These are phyloP conservation scores for Griposia aprilina DNA, from an alignment of 2,888 invertebrate species.

Conservation along the genomic window DNA sequence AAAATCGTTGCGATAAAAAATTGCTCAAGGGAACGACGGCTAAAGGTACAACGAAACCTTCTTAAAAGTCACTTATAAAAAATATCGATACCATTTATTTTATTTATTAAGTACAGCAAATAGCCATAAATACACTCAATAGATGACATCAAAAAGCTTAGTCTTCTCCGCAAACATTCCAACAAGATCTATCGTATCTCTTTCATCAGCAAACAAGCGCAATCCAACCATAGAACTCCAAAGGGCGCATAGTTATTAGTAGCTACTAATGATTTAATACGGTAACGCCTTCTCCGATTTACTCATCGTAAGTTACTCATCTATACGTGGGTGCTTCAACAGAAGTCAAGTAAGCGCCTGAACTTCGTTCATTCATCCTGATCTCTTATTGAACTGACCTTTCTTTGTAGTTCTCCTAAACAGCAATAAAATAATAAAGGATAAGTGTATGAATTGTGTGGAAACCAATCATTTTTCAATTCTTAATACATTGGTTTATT, in stretches of 20 bases:
- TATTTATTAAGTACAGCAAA: neutral
- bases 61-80: too few species aligned
- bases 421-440: slow-evolving; percentile 47
- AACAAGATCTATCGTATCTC: slow-evolving; percentile 19
- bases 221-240: neutral
- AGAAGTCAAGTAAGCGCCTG: slow-evolving; percentile 44
- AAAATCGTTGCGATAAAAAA: too few species aligned
- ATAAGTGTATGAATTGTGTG: slow-evolving; percentile 23
- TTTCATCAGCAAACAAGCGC: slow-evolving; percentile 15
- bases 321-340: slow-evolving; percentile 26
- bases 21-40: too few species aligned
- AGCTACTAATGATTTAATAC: slow-evolving; percentile 31
- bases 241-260: slow-evolving; percentile 36
- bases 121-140: too few species aligned
- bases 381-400: slow-evolving; percentile 53
- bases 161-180: neutral
- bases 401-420: slow-evolving; percentile 26
- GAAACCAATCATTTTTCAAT: slow-evolving; percentile 45
- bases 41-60: too few species aligned
- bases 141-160: neutral
- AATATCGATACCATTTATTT: neutral
- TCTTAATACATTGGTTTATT: slow-evolving; percentile 40
- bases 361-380: slow-evolving; percentile 29
- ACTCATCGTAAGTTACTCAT: slow-evolving; percentile 44
- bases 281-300: slow-evolving; percentile 26